Evolutionary conservation across 1,140 invertebrate genomes (phyloP).

Genomic region (Drosophila ohnishii): DNA sequence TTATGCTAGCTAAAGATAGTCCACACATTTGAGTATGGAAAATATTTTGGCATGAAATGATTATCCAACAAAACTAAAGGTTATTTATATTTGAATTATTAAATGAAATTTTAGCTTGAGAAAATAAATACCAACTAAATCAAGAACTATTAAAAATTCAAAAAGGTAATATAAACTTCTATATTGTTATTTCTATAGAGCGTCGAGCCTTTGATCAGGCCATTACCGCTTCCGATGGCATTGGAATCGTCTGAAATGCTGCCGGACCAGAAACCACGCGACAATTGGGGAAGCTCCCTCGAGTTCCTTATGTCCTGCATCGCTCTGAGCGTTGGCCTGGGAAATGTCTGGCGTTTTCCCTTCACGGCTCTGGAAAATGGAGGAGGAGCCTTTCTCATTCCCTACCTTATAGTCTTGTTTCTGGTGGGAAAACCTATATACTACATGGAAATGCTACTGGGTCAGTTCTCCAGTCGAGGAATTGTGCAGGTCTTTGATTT

Average conservation of each 20-base stretch:
- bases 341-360: conserved; percentile 88
- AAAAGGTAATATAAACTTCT: neutral
- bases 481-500: conserved; percentile 87
- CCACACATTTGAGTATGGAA: neutral
- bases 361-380: conserved; percentile 93
- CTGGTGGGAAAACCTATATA: conserved; percentile 95
- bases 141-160: too few relatives aligned
- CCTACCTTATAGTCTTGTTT: conserved; percentile 92
- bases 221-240: conserved; percentile 13
- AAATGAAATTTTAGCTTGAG: neutral
- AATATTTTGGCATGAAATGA: neutral
- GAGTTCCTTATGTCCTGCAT: conserved; percentile 96
- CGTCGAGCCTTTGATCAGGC: conserved; percentile 26
- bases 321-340: conserved; percentile 94
- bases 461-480: conserved; percentile 90
- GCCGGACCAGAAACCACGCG: conserved; percentile 81
- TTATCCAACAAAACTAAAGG: neutral
- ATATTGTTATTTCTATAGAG: conserved; percentile 5
- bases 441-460: conserved; percentile 92
- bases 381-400: conserved; percentile 89
- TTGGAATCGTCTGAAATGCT: conserved; percentile 31
- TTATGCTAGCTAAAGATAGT: neutral
- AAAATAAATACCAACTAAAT: neutral
- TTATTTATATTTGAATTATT: neutral
- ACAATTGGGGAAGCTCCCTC: conserved; percentile 92